phyloP scores from a whole-genome alignment of 1,140 invertebrate genomes.

The Megalonaias nervosa region DNA sequence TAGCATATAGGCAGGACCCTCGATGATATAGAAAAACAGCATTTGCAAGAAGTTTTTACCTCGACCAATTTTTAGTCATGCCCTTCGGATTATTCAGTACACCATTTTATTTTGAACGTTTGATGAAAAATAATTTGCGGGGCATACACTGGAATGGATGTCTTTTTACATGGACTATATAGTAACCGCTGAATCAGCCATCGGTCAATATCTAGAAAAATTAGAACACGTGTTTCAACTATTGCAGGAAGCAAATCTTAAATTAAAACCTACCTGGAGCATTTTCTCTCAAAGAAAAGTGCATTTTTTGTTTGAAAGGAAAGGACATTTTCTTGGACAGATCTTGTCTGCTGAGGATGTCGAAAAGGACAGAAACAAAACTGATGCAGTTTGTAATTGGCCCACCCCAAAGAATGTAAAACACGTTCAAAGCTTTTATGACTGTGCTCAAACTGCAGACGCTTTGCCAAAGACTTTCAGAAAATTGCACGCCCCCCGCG shows the following conservation, averaged over 20 bases:
- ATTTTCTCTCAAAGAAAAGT: too few species aligned
- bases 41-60: too few species aligned
- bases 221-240: conserved; percentile 14
- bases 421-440: conserved; percentile 2
- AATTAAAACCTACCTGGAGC: conserved; percentile 10
- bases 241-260: conserved; percentile 2
- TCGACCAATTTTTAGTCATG: too few species aligned
- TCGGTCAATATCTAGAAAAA: not conserved
- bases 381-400: too few species aligned
- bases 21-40: too few species aligned
- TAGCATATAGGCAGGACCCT: too few species aligned
- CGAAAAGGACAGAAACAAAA: conserved; percentile 7
- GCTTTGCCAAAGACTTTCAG: not conserved
- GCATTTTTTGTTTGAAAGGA: conserved; percentile 14
- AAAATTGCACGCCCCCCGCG: not conserved
- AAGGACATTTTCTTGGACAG: conserved; percentile 2
- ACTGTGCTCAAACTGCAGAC: not conserved
- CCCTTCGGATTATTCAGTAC: too few species aligned
- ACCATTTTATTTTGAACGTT: too few species aligned
- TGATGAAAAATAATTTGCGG: too few species aligned
- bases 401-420: conserved; percentile 1
- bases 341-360: conserved; percentile 8
- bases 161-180: too few species aligned
- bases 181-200: not conserved
- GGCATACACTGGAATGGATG: too few species aligned